phyloP scores from a whole-genome alignment of 2,797 vertebrate species.

The Sarcophilus harrisii region DNA sequence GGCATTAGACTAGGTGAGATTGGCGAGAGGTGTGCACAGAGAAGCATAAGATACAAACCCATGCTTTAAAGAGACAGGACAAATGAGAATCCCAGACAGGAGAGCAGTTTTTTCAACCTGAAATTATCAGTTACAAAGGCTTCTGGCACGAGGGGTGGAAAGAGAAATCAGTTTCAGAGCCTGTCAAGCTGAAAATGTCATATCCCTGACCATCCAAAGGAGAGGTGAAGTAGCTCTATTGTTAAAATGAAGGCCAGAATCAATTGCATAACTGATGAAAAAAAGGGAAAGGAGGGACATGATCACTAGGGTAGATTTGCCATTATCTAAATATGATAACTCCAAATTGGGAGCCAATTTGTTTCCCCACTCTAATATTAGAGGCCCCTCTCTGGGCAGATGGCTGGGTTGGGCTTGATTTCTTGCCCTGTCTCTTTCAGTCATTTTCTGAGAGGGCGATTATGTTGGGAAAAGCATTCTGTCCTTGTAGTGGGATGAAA shows the following conservation, averaged over 20 bases:
- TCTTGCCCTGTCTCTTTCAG: slow-evolving; percentile 70
- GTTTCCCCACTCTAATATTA: slow-evolving; percentile 55
- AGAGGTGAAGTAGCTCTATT: slow-evolving; percentile 67
- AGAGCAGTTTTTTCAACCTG: slow-evolving; percentile 71
- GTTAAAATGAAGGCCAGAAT: slow-evolving; percentile 64
- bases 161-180: slow-evolving; percentile 68
- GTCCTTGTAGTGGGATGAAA: slow-evolving; percentile 57
- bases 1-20: no score
- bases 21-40: no score
- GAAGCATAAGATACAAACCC: no score
- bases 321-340: slow-evolving; percentile 79
- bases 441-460: slow-evolving; percentile 68
- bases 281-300: slow-evolving; percentile 64
- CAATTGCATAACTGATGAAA: slow-evolving; percentile 79
- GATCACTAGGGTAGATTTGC: slow-evolving; percentile 71
- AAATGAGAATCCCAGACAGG: no score
- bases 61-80: no score
- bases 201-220: neutral
- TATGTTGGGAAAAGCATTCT: slow-evolving; percentile 22
- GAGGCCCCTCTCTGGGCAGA: slow-evolving; percentile 80
- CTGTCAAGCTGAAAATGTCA: slow-evolving; percentile 75
- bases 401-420: slow-evolving; percentile 73
- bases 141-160: slow-evolving; percentile 72
- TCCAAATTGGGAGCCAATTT: slow-evolving; percentile 73
- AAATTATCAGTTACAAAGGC: slow-evolving; percentile 67